phyloP scores from a whole-genome alignment of 2,797 vertebrate species.

The Darevskia mixta region DNA sequence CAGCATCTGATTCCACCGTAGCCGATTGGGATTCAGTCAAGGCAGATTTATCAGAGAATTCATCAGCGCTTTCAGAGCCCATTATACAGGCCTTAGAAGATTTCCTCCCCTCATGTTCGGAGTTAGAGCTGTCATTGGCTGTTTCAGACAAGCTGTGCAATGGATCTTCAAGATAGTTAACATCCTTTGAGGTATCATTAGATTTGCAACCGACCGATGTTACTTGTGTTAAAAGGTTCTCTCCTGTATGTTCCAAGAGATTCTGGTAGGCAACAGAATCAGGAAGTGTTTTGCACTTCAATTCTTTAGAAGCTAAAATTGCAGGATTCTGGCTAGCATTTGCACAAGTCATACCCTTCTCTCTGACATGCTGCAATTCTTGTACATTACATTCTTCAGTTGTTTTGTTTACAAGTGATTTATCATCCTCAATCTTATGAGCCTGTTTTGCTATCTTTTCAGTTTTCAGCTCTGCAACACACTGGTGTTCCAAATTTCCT shows the following conservation, averaged over 20 bases:
- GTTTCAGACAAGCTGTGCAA: slow-evolving; percentile 52
- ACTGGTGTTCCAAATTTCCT: slow-evolving; percentile 29
- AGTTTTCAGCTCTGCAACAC: slow-evolving; percentile 47
- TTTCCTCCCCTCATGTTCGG: slow-evolving; percentile 54
- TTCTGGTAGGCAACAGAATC: slow-evolving; percentile 55
- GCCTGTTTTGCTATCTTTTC: slow-evolving; percentile 54
- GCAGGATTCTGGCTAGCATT: slow-evolving; percentile 43
- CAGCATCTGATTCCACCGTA: slow-evolving; percentile 61
- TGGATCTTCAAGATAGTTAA: slow-evolving; percentile 48
- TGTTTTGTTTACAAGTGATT: slow-evolving; percentile 41
- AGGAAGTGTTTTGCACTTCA: slow-evolving; percentile 57
- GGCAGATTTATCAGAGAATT: slow-evolving; percentile 58
- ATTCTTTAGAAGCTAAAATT: slow-evolving; percentile 53
- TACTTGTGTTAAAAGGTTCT: slow-evolving; percentile 58
- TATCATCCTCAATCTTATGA: slow-evolving; percentile 54
- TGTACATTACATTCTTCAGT: slow-evolving; percentile 11
- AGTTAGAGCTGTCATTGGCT: slow-evolving; percentile 41
- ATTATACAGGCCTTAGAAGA: slow-evolving; percentile 48
- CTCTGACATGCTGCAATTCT: slow-evolving; percentile 48
- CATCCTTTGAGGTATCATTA: slow-evolving; percentile 43
- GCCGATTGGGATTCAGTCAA: slow-evolving; percentile 55
- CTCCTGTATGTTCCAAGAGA: slow-evolving; percentile 45
- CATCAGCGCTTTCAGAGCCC: slow-evolving; percentile 58
- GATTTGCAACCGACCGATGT: slow-evolving; percentile 48
- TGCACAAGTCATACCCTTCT: slow-evolving; percentile 39